Evolutionary conservation across 2,888 invertebrate genomes (phyloP).

Genomic region (Scelioninae gen. 1): DNA sequence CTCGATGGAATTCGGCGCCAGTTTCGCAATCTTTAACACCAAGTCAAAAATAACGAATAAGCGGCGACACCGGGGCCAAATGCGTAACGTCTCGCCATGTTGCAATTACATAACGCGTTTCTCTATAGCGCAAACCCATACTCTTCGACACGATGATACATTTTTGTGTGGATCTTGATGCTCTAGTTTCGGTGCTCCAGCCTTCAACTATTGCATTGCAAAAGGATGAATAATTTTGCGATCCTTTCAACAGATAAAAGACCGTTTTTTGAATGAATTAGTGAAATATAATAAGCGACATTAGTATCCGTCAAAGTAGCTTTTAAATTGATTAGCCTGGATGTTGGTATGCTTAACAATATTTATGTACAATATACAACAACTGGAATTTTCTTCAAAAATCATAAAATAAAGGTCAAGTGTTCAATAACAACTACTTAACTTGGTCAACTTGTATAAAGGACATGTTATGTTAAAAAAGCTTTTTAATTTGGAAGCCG

Average conservation of each 20-base stretch:
- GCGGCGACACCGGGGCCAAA: constrained; percentile 64
- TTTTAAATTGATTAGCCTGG: constrained; percentile 21
- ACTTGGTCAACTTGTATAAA: constrained; percentile 22
- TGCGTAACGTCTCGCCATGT: constrained; percentile 63
- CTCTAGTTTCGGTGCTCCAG: constrained; percentile 56
- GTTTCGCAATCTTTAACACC: constrained; percentile 63
- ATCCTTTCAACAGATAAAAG: constrained; percentile 48
- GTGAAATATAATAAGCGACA: constrained; percentile 4
- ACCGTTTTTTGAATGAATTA: constrained; percentile 36
- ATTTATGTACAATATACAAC: constrained; percentile 10
- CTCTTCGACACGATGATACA: constrained; percentile 57
- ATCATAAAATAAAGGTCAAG: constrained; percentile 23
- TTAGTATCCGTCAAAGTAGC: constrained; percentile 36
- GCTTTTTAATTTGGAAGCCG: constrained; percentile 4
- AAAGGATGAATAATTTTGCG: constrained; percentile 56
- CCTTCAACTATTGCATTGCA: constrained; percentile 64
- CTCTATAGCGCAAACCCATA: constrained; percentile 58
- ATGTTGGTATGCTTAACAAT: neutral
- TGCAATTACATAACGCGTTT: constrained; percentile 68
- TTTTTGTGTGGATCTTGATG: constrained; percentile 57
- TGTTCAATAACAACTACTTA: constrained; percentile 19
- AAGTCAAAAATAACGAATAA: constrained; percentile 64
- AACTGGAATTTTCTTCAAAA: constrained; percentile 26
- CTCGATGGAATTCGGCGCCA: constrained; percentile 63
- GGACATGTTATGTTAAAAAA: constrained; percentile 31